These are phyloP conservation scores for Drosophila rubida DNA, from an alignment of 2,888 invertebrate species.

Conservation along the genomic window DNA sequence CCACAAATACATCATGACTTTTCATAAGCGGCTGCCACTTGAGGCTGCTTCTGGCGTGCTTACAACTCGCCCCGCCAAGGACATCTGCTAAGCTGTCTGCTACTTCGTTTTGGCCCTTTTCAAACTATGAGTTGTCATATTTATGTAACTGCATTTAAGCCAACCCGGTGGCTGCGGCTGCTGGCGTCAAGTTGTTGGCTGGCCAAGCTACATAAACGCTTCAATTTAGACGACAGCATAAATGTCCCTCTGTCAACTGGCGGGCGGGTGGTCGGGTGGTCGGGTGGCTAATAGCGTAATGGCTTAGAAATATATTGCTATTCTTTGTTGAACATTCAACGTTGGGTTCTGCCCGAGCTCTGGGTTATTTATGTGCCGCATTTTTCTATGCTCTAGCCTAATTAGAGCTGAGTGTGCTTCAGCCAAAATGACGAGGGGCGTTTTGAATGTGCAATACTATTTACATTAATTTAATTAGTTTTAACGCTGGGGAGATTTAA, in stretches of 20 bases:
- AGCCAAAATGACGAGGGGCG: background rate
- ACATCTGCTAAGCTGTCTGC: slow-evolving; percentile 46
- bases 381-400: slow-evolving; percentile 4
- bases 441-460: background rate
- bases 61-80: slow-evolving; percentile 47
- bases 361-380: background rate
- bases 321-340: slow-evolving; percentile 16
- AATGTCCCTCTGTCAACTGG: slow-evolving; percentile 40
- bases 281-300: slow-evolving; percentile 23
- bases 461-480: background rate
- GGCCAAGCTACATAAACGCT: slow-evolving; percentile 45
- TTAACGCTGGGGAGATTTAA: background rate
- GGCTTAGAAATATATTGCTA: slow-evolving; percentile 27
- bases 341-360: slow-evolving; percentile 1
- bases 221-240: slow-evolving; percentile 58
- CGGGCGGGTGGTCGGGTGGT: slow-evolving; percentile 8
- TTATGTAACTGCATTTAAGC: slow-evolving; percentile 71
- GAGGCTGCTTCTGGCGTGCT: slow-evolving; percentile 43
- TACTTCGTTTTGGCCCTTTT: slow-evolving; percentile 33
- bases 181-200: slow-evolving; percentile 3
- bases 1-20: slow-evolving; percentile 78
- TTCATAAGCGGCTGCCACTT: slow-evolving; percentile 73
- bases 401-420: slow-evolving; percentile 2
- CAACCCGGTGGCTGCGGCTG: slow-evolving; percentile 35
- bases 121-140: slow-evolving; percentile 67